Evolutionary conservation across 2,888 invertebrate genomes (phyloP).

Genomic region (Phoronis australis): DNA sequence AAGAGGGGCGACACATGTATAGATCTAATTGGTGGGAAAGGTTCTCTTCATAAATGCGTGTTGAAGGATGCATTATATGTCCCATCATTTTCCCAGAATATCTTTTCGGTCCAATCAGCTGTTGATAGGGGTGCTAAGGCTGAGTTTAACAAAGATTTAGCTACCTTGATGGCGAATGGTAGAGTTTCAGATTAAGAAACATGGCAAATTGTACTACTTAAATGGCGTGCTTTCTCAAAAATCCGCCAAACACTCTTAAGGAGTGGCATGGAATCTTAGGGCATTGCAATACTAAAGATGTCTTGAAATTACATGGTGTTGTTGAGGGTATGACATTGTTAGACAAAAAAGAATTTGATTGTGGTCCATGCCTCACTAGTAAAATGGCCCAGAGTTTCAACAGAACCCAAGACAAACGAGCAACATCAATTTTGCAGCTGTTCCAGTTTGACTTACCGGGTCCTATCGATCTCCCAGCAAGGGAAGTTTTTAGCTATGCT

Average conservation of each 20-base stretch:
- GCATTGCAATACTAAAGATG: too few species aligned
- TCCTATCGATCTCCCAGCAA: slow-evolving; percentile 6
- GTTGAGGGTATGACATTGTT: too few species aligned
- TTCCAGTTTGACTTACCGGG: slow-evolving; percentile 14
- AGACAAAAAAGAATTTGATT: too few species aligned
- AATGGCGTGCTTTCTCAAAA: not conserved
- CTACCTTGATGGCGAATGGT: slow-evolving; percentile 2
- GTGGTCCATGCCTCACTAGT: slow-evolving; percentile 11
- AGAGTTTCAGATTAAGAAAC: slow-evolving; percentile 15
- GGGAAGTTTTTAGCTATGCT: slow-evolving; percentile 11
- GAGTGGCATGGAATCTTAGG: slow-evolving; percentile 14
- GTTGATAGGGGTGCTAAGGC: too few species aligned
- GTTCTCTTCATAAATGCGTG: too few species aligned
- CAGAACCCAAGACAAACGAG: slow-evolving; percentile 8
- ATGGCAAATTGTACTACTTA: slow-evolving; percentile 13
- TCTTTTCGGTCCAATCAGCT: too few species aligned
- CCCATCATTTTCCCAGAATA: too few species aligned
- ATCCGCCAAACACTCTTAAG: not conserved
- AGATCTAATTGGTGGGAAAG: slow-evolving; percentile 4
- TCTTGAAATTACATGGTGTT: too few species aligned
- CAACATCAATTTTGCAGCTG: too few species aligned
- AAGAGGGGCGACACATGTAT: slow-evolving; percentile 9
- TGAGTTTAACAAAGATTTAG: slow-evolving; percentile 10
- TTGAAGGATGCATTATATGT: too few species aligned
- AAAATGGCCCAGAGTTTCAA: too few species aligned